Conservation (phyloP, 2,888 invertebrate species). For the Dryomyza anilis region DNA sequence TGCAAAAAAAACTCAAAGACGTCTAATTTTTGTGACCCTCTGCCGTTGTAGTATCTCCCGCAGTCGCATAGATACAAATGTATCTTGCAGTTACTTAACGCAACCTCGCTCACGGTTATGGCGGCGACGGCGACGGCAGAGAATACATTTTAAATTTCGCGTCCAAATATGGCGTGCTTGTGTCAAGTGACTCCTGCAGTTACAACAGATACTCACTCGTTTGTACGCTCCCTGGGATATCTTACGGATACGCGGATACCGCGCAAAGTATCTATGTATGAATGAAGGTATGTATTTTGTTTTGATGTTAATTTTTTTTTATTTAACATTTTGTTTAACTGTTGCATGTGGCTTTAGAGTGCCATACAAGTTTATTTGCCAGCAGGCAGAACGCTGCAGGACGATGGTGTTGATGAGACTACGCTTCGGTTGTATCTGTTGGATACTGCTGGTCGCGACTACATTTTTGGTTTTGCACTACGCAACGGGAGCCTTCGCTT, state of each 20-base stretch:
- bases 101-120: not conserved
- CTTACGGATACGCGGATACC: not conserved
- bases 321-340: not conserved
- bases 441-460: not conserved
- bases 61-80: not conserved
- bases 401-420: not conserved
- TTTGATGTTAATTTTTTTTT: not conserved
- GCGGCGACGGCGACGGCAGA: too few relatives aligned
- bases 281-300: not conserved
- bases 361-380: not conserved
- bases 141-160: not conserved
- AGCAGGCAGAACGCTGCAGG: not conserved
- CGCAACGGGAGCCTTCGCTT: not conserved
- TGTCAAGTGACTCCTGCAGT: not conserved
- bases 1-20: constrained; percentile 1
- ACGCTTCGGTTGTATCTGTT: too few relatives aligned
- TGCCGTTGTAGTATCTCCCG: not conserved
- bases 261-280: not conserved
- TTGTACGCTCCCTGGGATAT: not conserved
- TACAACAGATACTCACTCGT: not conserved
- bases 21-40: constrained; percentile 10
- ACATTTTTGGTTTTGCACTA: not conserved
- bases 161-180: constrained; percentile 2
- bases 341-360: not conserved
- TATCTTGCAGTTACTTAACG: not conserved